Evolutionary conservation across 2,113 vertebrate species (phyloP).

Genomic region (Maccullochella peelii): DNA sequence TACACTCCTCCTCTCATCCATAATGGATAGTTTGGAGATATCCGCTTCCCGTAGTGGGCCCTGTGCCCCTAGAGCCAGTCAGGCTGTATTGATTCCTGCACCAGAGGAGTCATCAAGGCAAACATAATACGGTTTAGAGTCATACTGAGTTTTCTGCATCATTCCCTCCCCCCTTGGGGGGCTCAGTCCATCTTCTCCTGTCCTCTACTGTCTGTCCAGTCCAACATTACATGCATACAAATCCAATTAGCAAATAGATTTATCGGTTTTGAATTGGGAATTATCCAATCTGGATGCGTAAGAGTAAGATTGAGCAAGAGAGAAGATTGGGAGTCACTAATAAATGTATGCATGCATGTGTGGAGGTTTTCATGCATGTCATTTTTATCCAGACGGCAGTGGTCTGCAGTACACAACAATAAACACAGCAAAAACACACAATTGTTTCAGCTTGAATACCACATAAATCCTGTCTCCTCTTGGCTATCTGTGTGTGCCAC

Average conservation of each 20-base stretch:
- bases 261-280: not conserved
- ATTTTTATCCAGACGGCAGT: conserved; percentile 17
- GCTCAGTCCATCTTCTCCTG: conserved; percentile 38
- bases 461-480: conserved; percentile 7
- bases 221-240: not conserved
- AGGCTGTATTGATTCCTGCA: conserved; percentile 88
- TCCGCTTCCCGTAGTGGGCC: conserved; percentile 85
- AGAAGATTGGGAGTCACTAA: not conserved
- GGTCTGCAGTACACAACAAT: conserved; percentile 25
- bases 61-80: conserved; percentile 80
- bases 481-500: conserved; percentile 12
- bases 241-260: conserved; percentile 31
- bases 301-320: not conserved
- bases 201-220: conserved; percentile 18
- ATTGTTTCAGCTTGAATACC: conserved; percentile 7
- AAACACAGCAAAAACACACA: not conserved
- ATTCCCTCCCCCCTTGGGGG: conserved; percentile 56
- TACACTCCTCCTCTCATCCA: conserved; percentile 86
- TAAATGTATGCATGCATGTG: conserved; percentile 28
- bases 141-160: conserved; percentile 67
- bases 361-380: conserved; percentile 24
- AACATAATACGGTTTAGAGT: conserved; percentile 81
- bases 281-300: not conserved
- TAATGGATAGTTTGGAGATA: conserved; percentile 89
- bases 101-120: conserved; percentile 80